phyloP scores from a whole-genome alignment of 1,140 invertebrate species.

The Heliconius himera region DNA sequence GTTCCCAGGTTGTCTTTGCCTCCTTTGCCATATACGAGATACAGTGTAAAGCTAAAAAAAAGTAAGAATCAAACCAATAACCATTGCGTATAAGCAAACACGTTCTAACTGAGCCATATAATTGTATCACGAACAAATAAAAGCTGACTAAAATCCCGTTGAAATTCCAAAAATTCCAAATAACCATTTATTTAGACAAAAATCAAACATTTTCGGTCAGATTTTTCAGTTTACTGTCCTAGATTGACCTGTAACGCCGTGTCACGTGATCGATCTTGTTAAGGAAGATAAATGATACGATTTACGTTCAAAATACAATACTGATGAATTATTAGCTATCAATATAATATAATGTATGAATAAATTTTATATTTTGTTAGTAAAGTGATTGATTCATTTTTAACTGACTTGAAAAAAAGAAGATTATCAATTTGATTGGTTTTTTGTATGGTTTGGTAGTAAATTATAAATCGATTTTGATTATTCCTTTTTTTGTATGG shows the following conservation, averaged over 20 bases:
- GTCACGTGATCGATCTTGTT: constrained; percentile 1
- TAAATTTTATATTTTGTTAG: not conserved
- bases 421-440: too few species aligned
- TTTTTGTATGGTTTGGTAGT: too few species aligned
- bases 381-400: not conserved
- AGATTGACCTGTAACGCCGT: not conserved
- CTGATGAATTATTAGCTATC: constrained; percentile 1
- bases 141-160: too few species aligned
- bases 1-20: not conserved
- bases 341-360: not conserved
- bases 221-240: constrained; percentile 8
- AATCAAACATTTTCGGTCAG: not conserved
- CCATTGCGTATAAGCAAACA: too few species aligned
- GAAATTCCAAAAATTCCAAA: too few species aligned
- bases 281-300: constrained; percentile 1
- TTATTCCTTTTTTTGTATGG: too few species aligned
- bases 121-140: too few species aligned
- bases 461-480: too few species aligned
- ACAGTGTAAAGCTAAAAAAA: not conserved
- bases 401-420: not conserved
- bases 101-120: too few species aligned
- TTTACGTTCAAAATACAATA: constrained; percentile 10
- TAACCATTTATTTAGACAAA: not conserved
- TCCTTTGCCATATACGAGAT: not conserved
- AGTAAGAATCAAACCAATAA: not conserved